These are phyloP conservation scores for Teinopalpus imperialis DNA, from an alignment of 2,888 invertebrate genomes.

Conservation along the genomic window DNA sequence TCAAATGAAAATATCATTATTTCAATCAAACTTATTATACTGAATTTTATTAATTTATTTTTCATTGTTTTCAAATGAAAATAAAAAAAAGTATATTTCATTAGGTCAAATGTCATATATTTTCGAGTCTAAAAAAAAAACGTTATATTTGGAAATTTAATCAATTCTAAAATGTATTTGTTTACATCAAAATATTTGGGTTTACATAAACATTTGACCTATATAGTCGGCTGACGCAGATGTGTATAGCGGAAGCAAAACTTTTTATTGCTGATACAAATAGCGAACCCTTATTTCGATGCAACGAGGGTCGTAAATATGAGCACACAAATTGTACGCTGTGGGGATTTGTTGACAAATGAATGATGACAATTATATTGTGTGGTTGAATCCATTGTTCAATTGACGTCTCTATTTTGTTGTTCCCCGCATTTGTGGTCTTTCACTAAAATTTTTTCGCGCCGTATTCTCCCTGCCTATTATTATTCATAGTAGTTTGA, in stretches of 20 bases:
- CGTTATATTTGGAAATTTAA: too few relatives aligned
- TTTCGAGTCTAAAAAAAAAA: too few relatives aligned
- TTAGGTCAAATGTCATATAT: too few relatives aligned
- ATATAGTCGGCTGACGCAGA: conserved; percentile 64
- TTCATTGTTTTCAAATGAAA: too few relatives aligned
- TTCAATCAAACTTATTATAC: too few relatives aligned
- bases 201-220: conserved; percentile 72
- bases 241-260: conserved; percentile 50
- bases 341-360: conserved; percentile 64
- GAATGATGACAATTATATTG: conserved; percentile 75
- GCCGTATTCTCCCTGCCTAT: conserved; percentile 21
- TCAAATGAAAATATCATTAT: too few relatives aligned
- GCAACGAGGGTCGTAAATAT: conserved; percentile 44
- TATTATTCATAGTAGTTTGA: conserved; percentile 21
- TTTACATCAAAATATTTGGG: conserved; percentile 46
- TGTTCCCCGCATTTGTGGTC: conserved; percentile 40
- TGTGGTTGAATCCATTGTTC: conserved; percentile 56
- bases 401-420: conserved; percentile 62
- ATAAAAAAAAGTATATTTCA: too few relatives aligned
- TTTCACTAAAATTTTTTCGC: conserved; percentile 35
- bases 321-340: conserved; percentile 32
- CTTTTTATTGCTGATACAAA: conserved; percentile 41
- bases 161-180: conserved; percentile 30
- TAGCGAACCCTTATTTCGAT: conserved; percentile 45
- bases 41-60: too few relatives aligned